phyloP scores from a whole-genome alignment of 2,113 vertebrate species.

The Colinus virginianus region DNA sequence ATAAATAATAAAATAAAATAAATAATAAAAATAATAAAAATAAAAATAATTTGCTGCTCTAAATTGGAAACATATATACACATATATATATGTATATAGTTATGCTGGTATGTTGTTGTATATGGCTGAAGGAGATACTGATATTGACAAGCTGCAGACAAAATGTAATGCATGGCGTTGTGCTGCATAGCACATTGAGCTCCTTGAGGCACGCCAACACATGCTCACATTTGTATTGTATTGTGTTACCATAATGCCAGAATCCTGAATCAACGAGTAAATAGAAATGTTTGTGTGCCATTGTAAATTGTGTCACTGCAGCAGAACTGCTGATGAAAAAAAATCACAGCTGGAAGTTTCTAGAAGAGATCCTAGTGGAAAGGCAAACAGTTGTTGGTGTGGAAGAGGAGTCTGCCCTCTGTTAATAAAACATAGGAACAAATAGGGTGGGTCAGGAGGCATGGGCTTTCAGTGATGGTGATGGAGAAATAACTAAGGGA shows the following conservation, averaged over 20 bases:
- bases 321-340: neutral
- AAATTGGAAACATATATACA: neutral
- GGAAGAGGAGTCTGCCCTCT: neutral
- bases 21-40: too few species aligned
- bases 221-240: neutral
- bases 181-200: neutral
- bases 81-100: neutral
- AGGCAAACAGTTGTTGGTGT: neutral
- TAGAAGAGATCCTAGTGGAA: neutral
- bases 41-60: neutral
- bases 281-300: neutral
- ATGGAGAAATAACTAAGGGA: neutral
- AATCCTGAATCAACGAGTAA: rapidly evolving
- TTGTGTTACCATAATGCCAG: neutral
- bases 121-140: neutral
- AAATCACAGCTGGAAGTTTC: neutral
- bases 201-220: neutral
- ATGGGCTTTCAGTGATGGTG: rapidly evolving
- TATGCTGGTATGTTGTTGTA: neutral
- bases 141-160: neutral
- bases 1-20: too few species aligned
- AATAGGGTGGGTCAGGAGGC: neutral
- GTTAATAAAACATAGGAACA: neutral
- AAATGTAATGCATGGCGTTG: neutral
- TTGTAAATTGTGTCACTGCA: neutral